Evolutionary conservation across 2,113 vertebrate genomes (phyloP), one percentile per base, ranked within the genome.

Genomic region (Protobothrops mucrosquamatus): DNA sequence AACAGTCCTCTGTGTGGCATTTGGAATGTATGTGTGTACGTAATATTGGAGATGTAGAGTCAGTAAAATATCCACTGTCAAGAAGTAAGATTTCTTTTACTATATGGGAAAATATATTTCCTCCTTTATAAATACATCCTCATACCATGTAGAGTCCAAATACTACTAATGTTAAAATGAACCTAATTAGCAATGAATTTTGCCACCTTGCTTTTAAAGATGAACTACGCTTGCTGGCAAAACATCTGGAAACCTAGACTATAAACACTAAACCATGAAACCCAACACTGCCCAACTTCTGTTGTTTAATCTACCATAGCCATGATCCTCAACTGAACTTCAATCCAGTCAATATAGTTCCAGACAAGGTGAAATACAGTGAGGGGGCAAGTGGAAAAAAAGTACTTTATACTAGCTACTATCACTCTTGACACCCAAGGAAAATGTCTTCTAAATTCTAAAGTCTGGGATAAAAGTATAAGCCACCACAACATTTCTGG

Each of bases 1-100:
- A 89, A 89, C 46, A 93, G 54, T 89, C 23, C 51, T 59, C 11
- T 14, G 39, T 29, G 52, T 2, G 89, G 34, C 46, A 24, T 93
- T 93, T n/a, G 15, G n/a, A 3, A 86, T 54, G 89, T 64, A 88
- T 93, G 74, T 92, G 56, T 92, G 81, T 29, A 2, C 0, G 52
- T 90, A 91, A 5, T 91, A 87, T 48, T 43, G 95, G 61, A 92
- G 89, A 69, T 74, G 24, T 29, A 92, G 2, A 0, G 20, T 89
- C 10, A 55, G 0, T 93, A 48, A 61, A 23, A 85, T 55, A 88
- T 89, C 91, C 90, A 46, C 86, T 93, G 48, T 22, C 81, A 57
- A 92, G 93, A 95, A 94, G 14, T 54, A 4, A 0, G 12, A 94
- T 94, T 95, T 96, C 12, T 61, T 91, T 39, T 39, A 87, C 23